Evolutionary conservation across 1,140 invertebrate genomes (phyloP).

Genomic region (Carposina sasakii): DNA sequence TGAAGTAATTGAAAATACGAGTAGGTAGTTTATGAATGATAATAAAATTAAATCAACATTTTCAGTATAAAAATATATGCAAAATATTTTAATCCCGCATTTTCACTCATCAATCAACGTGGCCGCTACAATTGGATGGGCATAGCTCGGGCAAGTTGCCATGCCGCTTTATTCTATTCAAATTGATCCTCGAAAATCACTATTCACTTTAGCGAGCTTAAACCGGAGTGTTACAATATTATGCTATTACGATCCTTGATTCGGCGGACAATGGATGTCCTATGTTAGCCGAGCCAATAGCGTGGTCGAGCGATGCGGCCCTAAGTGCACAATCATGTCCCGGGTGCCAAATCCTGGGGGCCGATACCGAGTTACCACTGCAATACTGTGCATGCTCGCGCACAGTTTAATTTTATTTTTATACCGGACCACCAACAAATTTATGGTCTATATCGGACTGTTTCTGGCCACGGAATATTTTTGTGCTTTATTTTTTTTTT

Average conservation of each 20-base stretch:
- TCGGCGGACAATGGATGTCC: slow-evolving; percentile 11
- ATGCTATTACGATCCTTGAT: too few species aligned
- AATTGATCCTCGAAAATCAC: neutral
- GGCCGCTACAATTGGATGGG: too few species aligned
- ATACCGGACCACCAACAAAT: slow-evolving; percentile 32
- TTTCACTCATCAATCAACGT: too few species aligned
- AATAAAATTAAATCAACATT: too few species aligned
- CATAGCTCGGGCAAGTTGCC: too few species aligned
- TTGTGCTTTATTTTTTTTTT: too few species aligned
- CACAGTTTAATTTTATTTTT: slow-evolving; percentile 51
- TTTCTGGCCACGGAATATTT: too few species aligned
- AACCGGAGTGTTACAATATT: too few species aligned
- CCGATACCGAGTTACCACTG: slow-evolving; percentile 35
- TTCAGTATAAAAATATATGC: too few species aligned
- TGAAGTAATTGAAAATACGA: too few species aligned
- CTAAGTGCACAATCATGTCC: slow-evolving; percentile 65
- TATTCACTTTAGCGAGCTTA: neutral
- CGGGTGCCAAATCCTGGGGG: slow-evolving; percentile 60
- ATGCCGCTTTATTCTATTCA: neutral
- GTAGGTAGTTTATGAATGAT: too few species aligned
- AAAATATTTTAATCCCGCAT: too few species aligned
- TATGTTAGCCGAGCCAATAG: slow-evolving; percentile 11
- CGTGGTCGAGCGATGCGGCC: slow-evolving; percentile 7
- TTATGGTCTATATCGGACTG: slow-evolving; percentile 46
- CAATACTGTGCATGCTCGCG: slow-evolving; percentile 43